Base-by-base conservation (phyloP, 2,797 vertebrate genomes). In the Xenentodon cancila region DNA sequence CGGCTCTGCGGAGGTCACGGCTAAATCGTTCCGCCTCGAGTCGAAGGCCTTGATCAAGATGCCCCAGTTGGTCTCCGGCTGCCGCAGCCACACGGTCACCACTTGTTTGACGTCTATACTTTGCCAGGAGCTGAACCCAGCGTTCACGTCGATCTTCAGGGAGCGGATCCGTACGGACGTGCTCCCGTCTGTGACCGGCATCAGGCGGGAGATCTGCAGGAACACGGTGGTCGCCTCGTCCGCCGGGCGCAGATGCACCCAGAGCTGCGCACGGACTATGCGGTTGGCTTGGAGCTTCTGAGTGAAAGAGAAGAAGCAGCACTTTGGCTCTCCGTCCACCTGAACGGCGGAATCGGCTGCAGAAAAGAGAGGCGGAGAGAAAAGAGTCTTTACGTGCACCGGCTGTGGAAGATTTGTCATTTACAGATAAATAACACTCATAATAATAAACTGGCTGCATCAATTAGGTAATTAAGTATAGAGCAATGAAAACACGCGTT, bases 101-200 rank as follows among this genome's bases (percentile, higher is more conserved):
- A 99, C 95, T 81, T 96, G 96, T 85, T 99, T 99, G 89, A 98
- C 96, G 83, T 99, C 97, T 70, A 99, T 97, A 62, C 97, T 99
- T 79, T 99, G 97, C 97, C 97, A 99, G 66, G 96, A 97, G 77
- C 94, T 93, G 84, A 92, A 86, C 72, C 96, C 96, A 69, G 96
- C 93, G 68, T 90, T 95, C 90, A 99, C 94, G 79, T 98, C 96
- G 67, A 98, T 94, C 94, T 99, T 98, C 91, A 99, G 91, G 79
- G 96, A 97, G 88, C 97, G 96, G 91, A 99, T 97, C 90, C 95
- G 94, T 84, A 95, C 94, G 49, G 95, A 95, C 81, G 95, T 93
- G 87, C 85, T 93, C 63, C 96, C 96, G 69, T 96, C 95, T 2
- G 88, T 73, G 90, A 94, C 95, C 76, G 97, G 97, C 91, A 94